Conservation (phyloP, 2,797 vertebrate genomes). For the Xenopus petersii region DNA sequence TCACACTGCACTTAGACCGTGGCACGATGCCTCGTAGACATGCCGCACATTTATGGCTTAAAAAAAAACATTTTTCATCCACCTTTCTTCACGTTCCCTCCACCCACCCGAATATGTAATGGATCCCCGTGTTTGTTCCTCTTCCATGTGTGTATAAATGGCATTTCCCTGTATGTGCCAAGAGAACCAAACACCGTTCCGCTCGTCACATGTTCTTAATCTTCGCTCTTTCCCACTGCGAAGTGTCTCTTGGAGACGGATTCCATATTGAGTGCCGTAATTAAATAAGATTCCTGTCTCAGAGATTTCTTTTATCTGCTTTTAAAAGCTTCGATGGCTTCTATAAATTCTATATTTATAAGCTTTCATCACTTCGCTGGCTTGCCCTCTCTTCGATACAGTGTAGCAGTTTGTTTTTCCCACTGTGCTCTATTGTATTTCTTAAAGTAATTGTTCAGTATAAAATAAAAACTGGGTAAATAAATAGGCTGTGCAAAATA, state of each 20-base stretch:
- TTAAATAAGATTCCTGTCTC: constrained; percentile 41
- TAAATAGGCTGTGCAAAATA: too few relatives aligned
- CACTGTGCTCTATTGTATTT: too few relatives aligned
- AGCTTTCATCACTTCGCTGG: constrained; percentile 28
- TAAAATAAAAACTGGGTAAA: too few relatives aligned
- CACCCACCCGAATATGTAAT: constrained; percentile 22
- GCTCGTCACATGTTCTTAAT: constrained; percentile 42
- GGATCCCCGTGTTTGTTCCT: constrained; percentile 23
- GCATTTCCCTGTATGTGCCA: constrained; percentile 37
- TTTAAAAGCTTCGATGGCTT: constrained; percentile 43
- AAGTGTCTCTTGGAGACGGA: constrained; percentile 39
- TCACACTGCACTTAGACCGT: constrained; percentile 32
- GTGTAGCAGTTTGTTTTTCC: not conserved
- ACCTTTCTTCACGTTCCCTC: constrained; percentile 19
- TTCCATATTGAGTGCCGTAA: constrained; percentile 32
- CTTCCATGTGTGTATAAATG: constrained; percentile 37
- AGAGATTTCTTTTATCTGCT: constrained; percentile 43
- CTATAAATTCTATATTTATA: constrained; percentile 46
- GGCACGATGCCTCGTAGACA: constrained; percentile 31
- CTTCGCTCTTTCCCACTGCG: constrained; percentile 14
- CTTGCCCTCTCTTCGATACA: not conserved
- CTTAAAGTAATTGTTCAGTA: too few relatives aligned
- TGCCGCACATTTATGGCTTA: constrained; percentile 30
- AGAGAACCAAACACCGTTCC: constrained; percentile 31
- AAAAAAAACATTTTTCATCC: constrained; percentile 16